These are phyloP conservation scores for Argopecten irradians DNA, from an alignment of 1,140 invertebrate species.

Conservation along the genomic window DNA sequence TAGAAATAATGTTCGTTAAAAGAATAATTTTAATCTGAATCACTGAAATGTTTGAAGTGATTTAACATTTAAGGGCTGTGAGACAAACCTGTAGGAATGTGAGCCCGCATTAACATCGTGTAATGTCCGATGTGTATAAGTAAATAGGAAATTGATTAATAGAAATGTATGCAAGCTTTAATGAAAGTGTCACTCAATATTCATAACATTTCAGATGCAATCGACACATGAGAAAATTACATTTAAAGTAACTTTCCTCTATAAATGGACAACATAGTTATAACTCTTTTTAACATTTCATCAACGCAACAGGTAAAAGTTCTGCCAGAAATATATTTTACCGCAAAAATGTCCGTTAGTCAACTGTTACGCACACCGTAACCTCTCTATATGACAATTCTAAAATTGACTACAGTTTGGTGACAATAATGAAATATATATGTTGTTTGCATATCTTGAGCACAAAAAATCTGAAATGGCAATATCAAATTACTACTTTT, in stretches of 20 bases:
- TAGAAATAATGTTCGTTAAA: too few relatives aligned
- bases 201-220: background rate
- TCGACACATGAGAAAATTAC: background rate
- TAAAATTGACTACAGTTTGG: background rate
- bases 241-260: background rate
- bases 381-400: background rate
- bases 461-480: too few relatives aligned
- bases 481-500: too few relatives aligned
- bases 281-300: conserved; percentile 3
- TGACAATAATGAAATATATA: background rate
- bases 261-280: background rate
- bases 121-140: background rate
- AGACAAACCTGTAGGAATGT: background rate
- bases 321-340: background rate
- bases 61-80: background rate
- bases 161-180: background rate
- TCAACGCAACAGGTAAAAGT: background rate
- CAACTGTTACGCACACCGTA: background rate
- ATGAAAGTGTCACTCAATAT: background rate
- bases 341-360: conserved; percentile 15
- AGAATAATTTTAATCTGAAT: too few relatives aligned
- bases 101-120: background rate
- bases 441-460: background rate
- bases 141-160: background rate
- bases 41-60: too few relatives aligned